Evolutionary conservation across 2,888 invertebrate species (phyloP).

Genomic region (Trachelus iudaicus): DNA sequence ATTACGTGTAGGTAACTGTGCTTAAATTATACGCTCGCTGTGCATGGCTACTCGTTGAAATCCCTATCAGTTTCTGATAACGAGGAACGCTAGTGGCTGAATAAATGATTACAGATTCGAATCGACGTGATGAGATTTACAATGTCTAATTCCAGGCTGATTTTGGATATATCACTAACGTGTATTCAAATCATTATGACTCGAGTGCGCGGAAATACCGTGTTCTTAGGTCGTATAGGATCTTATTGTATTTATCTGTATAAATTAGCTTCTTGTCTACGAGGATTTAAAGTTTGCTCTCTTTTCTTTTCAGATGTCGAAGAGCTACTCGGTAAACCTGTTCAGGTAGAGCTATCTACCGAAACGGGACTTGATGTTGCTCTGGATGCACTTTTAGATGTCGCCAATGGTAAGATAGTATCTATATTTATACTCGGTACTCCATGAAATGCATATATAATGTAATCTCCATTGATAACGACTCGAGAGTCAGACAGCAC

Average conservation of each 20-base stretch:
- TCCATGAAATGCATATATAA: not conserved
- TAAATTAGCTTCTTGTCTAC: not conserved
- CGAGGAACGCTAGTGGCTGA: slow-evolving; percentile 32
- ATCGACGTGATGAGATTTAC: slow-evolving; percentile 42
- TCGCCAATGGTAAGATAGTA: slow-evolving; percentile 73
- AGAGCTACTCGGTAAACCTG: slow-evolving; percentile 79
- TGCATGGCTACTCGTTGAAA: slow-evolving; percentile 1
- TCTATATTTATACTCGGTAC: not conserved
- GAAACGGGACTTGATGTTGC: slow-evolving; percentile 83
- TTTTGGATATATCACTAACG: not conserved
- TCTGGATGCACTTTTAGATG: slow-evolving; percentile 76
- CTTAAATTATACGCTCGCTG: not conserved
- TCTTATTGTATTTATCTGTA: not conserved
- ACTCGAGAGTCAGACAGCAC: not conserved
- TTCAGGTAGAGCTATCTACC: slow-evolving; percentile 77
- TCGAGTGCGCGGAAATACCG: not conserved
- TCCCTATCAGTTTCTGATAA: slow-evolving; percentile 39
- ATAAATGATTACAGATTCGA: slow-evolving; percentile 36
- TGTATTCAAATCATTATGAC: not conserved
- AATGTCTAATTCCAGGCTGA: slow-evolving; percentile 19
- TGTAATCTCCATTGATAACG: not conserved
- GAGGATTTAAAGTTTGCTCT: not conserved
- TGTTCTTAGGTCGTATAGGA: not conserved
- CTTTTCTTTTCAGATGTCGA: slow-evolving; percentile 73
- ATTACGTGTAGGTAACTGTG: slow-evolving; percentile 1